A percentile compares a stretch with the other conserved stretches of the same genome.
Evolutionary conservation across 2,113 vertebrate genomes (phyloP).

Genomic region (Crocuta crocuta): DNA sequence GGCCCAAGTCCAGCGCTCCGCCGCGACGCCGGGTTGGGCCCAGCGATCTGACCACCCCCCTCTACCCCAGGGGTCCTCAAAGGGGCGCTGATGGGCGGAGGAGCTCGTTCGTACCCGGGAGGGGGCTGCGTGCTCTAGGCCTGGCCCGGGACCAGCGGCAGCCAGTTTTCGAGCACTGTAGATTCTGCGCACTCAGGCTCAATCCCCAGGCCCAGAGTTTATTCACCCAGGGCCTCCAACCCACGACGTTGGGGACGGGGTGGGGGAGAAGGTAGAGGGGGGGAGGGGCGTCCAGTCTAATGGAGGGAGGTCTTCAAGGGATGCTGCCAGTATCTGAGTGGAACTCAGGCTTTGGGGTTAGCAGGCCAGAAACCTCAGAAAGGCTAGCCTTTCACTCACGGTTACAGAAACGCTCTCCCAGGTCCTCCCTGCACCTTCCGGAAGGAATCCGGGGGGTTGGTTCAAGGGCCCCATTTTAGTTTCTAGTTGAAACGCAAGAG

Average conservation of each 20-base stretch:
- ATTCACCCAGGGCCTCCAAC: not conserved
- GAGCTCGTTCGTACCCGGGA: not conserved
- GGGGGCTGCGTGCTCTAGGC: not conserved
- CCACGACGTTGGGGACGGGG: fast-evolving
- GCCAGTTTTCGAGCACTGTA: not conserved
- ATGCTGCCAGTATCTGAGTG: not conserved
- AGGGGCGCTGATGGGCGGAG: not conserved
- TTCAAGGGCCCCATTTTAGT: not conserved
- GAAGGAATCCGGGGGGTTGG: not conserved
- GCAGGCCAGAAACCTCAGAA: not conserved
- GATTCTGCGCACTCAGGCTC: not conserved
- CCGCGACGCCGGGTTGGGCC: not conserved
- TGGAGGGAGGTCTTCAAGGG: not conserved
- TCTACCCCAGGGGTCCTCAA: not conserved
- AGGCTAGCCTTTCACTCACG: not conserved
- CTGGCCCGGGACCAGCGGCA: fast-evolving
- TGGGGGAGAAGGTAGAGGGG: fast-evolving
- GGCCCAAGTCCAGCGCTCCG: not conserved
- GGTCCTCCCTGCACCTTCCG: too few species aligned
- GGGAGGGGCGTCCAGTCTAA: not conserved
- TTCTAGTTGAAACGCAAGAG: not conserved
- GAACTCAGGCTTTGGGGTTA: not conserved
- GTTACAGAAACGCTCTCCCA: not conserved
- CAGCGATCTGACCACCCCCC: not conserved
- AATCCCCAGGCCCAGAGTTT: not conserved